These are phyloP conservation scores for Sicus ferrugineus DNA, from an alignment of 2,888 invertebrate species.

Conservation along the genomic window DNA sequence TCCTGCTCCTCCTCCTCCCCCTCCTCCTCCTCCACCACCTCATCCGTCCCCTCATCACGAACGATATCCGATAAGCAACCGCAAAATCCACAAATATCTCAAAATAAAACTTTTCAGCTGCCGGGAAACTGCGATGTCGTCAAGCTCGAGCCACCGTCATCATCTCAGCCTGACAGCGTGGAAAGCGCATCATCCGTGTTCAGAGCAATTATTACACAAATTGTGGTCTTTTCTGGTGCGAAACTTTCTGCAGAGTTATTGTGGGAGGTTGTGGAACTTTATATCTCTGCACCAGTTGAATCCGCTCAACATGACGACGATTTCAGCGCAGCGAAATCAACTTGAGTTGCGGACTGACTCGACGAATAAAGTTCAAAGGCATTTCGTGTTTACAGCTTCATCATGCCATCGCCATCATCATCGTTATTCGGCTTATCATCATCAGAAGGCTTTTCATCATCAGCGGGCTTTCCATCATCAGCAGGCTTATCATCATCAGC, in stretches of 20 bases:
- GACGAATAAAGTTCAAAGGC: neutral
- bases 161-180: neutral
- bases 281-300: neutral
- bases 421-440: neutral
- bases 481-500: too few species aligned
- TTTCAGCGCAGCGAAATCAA: neutral
- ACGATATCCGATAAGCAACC: too few species aligned
- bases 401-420: neutral
- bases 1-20: too few species aligned
- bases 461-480: too few species aligned
- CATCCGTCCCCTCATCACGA: too few species aligned
- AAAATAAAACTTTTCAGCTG: constrained; percentile 3
- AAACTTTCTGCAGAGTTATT: constrained; percentile 2
- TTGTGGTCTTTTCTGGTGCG: constrained; percentile 26
- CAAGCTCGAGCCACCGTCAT: neutral
- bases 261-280: constrained; percentile 23
- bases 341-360: neutral
- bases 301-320: neutral
- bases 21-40: too few species aligned
- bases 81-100: constrained; percentile 4
- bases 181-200: constrained; percentile 15
- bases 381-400: neutral
- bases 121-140: neutral
- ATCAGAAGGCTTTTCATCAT: too few species aligned
- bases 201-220: constrained; percentile 26